These are phyloP conservation scores for Dryocosmus kuriphilus DNA, from an alignment of 2,888 invertebrate genomes.

Conservation along the genomic window DNA sequence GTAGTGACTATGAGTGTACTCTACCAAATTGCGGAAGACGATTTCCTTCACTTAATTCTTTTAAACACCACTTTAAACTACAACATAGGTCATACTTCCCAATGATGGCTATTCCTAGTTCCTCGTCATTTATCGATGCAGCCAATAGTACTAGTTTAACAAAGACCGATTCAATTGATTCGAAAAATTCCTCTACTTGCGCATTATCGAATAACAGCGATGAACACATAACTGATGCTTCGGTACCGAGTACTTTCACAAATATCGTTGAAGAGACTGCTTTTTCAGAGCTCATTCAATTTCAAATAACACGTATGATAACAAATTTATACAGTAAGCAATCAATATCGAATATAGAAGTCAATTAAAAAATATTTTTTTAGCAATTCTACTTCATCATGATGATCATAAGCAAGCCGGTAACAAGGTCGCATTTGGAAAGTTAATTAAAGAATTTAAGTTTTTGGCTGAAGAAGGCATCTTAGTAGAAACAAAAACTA, in stretches of 20 bases:
- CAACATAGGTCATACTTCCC: background rate
- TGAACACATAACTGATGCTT: too few species aligned
- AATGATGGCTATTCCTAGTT: background rate
- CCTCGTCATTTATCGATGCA: background rate
- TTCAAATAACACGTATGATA: too few species aligned
- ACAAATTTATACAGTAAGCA: too few species aligned
- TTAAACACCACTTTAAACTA: background rate
- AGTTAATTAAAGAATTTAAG: constrained; percentile 13
- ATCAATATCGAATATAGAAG: background rate
- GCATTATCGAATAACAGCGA: too few species aligned
- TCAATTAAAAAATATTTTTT: background rate
- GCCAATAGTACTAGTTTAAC: too few species aligned
- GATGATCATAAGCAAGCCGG: background rate
- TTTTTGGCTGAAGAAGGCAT: background rate
- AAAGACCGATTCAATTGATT: too few species aligned
- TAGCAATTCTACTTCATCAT: constrained; percentile 2
- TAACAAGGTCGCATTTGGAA: background rate
- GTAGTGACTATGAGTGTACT: background rate
- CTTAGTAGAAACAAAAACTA: background rate
- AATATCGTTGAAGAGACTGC: too few species aligned
- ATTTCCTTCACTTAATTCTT: background rate
- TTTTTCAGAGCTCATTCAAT: too few species aligned
- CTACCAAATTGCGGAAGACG: background rate
- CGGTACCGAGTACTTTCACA: too few species aligned
- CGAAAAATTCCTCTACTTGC: too few species aligned